These are phyloP conservation scores for Bombylius major DNA, from an alignment of 2,888 invertebrate genomes.

Conservation along the genomic window DNA sequence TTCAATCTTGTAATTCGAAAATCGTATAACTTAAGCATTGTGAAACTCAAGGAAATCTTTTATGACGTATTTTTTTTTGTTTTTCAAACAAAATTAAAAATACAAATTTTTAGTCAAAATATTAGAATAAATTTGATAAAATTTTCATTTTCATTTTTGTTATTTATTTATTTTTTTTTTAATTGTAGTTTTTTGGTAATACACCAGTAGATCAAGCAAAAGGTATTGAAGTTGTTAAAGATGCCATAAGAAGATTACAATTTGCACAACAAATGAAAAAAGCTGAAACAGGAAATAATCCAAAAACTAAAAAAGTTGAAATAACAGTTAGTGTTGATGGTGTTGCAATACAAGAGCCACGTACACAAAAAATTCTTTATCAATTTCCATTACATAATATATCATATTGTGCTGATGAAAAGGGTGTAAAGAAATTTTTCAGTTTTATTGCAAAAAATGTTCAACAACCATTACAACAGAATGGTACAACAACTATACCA, in stretches of 20 bases:
- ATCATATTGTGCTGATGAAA: conserved; percentile 98
- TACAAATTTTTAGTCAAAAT: too few relatives aligned
- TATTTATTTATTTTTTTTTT: conserved; percentile 3
- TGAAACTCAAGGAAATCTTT: too few relatives aligned
- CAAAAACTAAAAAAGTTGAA: conserved; percentile 83
- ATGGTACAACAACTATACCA: conserved; percentile 9
- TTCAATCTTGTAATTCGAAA: too few relatives aligned
- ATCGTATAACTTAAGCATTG: too few relatives aligned
- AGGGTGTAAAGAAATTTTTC: conserved; percentile 94
- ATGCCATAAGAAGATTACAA: conserved; percentile 90
- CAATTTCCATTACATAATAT: conserved; percentile 95
- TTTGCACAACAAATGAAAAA: conserved; percentile 87
- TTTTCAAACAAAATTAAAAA: too few relatives aligned
- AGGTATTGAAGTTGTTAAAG: conserved; percentile 95
- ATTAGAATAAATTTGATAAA: too few relatives aligned
- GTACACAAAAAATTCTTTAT: conserved; percentile 70
- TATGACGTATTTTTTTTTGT: too few relatives aligned
- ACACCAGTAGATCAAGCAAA: conserved; percentile 92
- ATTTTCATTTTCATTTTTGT: too few relatives aligned
- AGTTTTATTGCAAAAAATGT: conserved; percentile 36
- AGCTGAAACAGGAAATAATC: conserved; percentile 64
- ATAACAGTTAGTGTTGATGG: conserved; percentile 96
- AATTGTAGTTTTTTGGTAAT: conserved; percentile 76
- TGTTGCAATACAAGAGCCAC: conserved; percentile 74
- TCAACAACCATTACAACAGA: conserved; percentile 11